Evolutionary conservation across 2,113 vertebrate species (phyloP).

Genomic region (Campylomormyrus numenius): DNA sequence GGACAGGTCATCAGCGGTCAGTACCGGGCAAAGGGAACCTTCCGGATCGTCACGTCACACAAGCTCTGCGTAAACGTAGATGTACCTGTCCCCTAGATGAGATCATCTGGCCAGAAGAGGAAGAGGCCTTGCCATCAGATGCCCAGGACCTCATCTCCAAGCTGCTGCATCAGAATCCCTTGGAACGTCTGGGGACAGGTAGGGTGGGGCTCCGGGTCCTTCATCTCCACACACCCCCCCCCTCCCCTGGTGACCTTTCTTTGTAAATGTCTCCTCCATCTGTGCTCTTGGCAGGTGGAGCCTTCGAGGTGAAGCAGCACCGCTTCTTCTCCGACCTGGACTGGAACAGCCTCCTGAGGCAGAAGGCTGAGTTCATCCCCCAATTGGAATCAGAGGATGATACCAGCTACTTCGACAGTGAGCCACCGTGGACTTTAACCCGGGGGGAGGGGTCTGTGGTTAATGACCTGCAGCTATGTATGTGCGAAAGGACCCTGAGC

Average conservation of each 20-base stretch:
- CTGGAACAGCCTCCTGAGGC: constrained; percentile 94
- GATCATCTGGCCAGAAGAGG: constrained; percentile 93
- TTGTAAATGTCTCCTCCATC: not conserved
- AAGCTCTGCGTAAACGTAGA: not conserved
- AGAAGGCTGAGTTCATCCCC: constrained; percentile 97
- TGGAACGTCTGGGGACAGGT: constrained; percentile 94
- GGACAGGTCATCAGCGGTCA: constrained; percentile 96
- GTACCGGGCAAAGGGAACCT: constrained; percentile 31
- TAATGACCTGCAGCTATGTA: not conserved
- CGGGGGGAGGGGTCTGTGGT: not conserved
- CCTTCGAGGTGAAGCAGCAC: constrained; percentile 92
- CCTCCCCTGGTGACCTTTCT: not conserved
- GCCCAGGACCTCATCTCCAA: constrained; percentile 89
- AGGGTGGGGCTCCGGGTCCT: not conserved
- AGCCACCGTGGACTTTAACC: constrained; percentile 28
- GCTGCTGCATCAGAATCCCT: constrained; percentile 83
- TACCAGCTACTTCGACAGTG: constrained; percentile 98
- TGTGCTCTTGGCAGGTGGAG: constrained; percentile 64
- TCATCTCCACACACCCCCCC: not conserved
- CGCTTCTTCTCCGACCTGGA: constrained; percentile 86
- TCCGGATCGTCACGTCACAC: not conserved
- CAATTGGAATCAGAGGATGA: constrained; percentile 96
- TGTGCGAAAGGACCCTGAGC: not conserved
- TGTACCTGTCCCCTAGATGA: constrained; percentile 66
- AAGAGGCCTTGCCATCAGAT: constrained; percentile 83